phyloP scores from a whole-genome alignment of 1,140 invertebrate species.

The Hestina assimilis region DNA sequence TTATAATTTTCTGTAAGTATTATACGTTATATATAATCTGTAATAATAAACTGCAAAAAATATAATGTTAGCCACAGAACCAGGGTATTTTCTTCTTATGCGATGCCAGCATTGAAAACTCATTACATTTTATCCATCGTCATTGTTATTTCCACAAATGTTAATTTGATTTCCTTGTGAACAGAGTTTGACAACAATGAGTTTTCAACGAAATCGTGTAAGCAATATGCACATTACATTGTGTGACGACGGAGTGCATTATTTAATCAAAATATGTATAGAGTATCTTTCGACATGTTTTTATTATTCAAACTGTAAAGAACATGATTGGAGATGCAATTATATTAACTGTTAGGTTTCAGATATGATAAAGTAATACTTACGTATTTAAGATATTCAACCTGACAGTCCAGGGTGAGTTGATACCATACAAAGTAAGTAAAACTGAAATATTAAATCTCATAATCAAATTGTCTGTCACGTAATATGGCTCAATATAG shows the following conservation, averaged over 20 bases:
- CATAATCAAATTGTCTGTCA: constrained; percentile 41
- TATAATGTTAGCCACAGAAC: too few relatives aligned
- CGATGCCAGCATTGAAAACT: too few relatives aligned
- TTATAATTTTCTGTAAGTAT: too few relatives aligned
- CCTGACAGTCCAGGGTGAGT: constrained; percentile 4
- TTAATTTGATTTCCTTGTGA: too few relatives aligned
- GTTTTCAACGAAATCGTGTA: neutral
- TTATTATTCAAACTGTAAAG: neutral
- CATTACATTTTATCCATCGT: too few relatives aligned
- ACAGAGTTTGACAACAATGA: neutral
- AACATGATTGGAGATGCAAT: neutral
- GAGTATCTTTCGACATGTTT: neutral
- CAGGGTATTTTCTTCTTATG: too few relatives aligned
- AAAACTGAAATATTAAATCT: constrained; percentile 39
- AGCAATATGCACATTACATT: neutral
- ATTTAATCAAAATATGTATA: neutral
- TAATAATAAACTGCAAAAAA: too few relatives aligned
- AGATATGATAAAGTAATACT: neutral
- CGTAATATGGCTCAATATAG: constrained; percentile 28
- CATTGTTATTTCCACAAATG: too few relatives aligned
- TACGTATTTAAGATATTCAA: neutral
- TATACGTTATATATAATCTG: too few relatives aligned
- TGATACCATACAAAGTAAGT: constrained; percentile 35
- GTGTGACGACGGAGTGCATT: constrained; percentile 6
- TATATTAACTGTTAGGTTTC: neutral